Conservation (phyloP, 1,140 invertebrate species). For the Conopomorpha cramerella region DNA sequence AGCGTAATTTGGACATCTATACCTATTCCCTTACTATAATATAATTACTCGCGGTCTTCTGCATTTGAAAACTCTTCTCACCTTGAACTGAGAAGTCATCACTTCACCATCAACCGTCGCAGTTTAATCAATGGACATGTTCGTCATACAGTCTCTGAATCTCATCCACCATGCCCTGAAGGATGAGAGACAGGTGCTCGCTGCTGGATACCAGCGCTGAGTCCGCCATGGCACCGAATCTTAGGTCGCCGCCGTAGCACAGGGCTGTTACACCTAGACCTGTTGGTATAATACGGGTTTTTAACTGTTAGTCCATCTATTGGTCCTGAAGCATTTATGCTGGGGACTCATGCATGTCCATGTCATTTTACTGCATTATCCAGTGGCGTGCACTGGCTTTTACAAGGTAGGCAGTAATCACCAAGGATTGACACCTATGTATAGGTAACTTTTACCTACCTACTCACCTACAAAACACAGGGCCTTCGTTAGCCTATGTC, state of each 20-base stretch:
- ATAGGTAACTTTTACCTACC: too few species aligned
- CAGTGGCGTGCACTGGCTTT: too few species aligned
- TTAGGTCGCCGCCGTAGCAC: conserved; percentile 32
- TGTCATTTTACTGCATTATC: too few species aligned
- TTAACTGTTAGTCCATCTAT: not conserved
- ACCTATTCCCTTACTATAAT: not conserved
- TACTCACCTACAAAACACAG: too few species aligned
- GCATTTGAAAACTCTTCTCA: conserved; percentile 3
- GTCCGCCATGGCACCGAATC: conserved; percentile 37
- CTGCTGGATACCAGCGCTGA: conserved; percentile 22
- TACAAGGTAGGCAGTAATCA: too few species aligned
- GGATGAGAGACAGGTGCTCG: conserved; percentile 26
- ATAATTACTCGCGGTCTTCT: too few species aligned
- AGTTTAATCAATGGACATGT: conserved; percentile 9
- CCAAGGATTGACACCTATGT: not conserved
- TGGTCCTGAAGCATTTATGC: not conserved
- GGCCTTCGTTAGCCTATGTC: too few species aligned
- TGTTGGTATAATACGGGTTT: conserved; percentile 7
- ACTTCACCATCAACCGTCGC: conserved; percentile 1
- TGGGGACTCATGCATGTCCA: too few species aligned
- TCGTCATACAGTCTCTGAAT: conserved; percentile 24
- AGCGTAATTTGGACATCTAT: not conserved
- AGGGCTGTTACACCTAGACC: conserved; percentile 45
- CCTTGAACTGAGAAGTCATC: conserved; percentile 33
- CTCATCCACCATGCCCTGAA: conserved; percentile 32